Percentiles rank a stretch among this genome's conserved stretches.
Evolutionary conservation across 2,797 vertebrate species (phyloP).

Genomic region (Malacoraja senta): DNA sequence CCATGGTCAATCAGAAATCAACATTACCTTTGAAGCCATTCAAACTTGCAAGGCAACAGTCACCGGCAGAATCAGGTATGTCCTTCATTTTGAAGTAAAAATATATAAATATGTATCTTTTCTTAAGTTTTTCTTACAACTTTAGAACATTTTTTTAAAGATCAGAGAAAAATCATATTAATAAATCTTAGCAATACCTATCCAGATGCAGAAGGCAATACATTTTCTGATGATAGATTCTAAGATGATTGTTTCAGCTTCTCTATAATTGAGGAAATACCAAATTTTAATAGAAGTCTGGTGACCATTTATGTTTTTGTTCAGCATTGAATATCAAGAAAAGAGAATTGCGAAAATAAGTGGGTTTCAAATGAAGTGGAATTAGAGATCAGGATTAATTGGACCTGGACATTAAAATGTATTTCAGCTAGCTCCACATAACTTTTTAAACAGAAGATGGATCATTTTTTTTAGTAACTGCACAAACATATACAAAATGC

Average conservation of each 20-base stretch:
- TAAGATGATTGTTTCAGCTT: background rate
- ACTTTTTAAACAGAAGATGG: background rate
- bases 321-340: background rate
- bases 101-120: background rate
- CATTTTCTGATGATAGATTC: background rate
- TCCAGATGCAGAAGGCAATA: background rate
- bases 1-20: constrained; percentile 47
- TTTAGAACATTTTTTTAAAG: background rate
- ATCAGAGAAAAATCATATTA: too few species aligned
- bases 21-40: constrained; percentile 45
- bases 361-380: background rate
- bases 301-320: background rate
- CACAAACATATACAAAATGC: background rate
- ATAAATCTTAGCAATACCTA: background rate
- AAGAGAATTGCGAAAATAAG: background rate
- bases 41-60: constrained; percentile 46
- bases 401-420: background rate
- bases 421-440: background rate
- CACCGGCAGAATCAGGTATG: constrained; percentile 49
- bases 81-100: constrained; percentile 36
- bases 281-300: background rate
- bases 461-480: background rate
- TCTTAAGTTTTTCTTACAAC: background rate
- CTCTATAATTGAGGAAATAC: background rate
- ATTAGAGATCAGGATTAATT: background rate